Conservation (phyloP, 2,797 vertebrate genomes). For the Gobionotothen gibberifrons region DNA sequence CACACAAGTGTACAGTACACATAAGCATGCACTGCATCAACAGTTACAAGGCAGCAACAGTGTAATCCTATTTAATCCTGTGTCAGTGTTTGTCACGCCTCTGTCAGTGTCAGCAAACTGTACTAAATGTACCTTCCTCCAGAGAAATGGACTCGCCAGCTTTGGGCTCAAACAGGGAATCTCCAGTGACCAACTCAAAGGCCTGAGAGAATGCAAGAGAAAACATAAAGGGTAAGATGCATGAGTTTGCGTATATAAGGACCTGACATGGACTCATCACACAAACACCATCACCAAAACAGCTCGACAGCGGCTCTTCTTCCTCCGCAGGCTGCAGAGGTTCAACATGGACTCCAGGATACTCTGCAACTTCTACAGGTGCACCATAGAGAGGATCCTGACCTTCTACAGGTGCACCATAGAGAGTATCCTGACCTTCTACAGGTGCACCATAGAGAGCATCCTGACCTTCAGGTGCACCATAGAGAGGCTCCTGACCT, state of each 20-base stretch:
- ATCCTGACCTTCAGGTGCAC: too few species aligned
- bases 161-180: slow-evolving; percentile 87
- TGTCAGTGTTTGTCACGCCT: slow-evolving; percentile 22
- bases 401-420: too few species aligned
- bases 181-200: slow-evolving; percentile 89
- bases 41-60: slow-evolving; percentile 13
- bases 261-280: too few species aligned
- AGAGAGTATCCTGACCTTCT: too few species aligned
- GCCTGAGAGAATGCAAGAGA: slow-evolving; percentile 77
- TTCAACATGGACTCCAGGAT: too few species aligned
- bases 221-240: slow-evolving; percentile 7
- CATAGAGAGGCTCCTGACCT: too few species aligned
- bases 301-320: too few species aligned
- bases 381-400: too few species aligned
- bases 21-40: slow-evolving; percentile 11
- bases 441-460: too few species aligned
- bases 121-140: slow-evolving; percentile 85
- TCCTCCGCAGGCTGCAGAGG: too few species aligned
- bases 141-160: slow-evolving; percentile 83
- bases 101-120: slow-evolving; percentile 8
- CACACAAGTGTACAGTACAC: neutral
- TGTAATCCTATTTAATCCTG: slow-evolving; percentile 41
- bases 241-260: neutral
- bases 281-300: too few species aligned
- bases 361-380: too few species aligned